Conservation (phyloP, 2,113 vertebrate genomes). For the Athene cunicularia region DNA sequence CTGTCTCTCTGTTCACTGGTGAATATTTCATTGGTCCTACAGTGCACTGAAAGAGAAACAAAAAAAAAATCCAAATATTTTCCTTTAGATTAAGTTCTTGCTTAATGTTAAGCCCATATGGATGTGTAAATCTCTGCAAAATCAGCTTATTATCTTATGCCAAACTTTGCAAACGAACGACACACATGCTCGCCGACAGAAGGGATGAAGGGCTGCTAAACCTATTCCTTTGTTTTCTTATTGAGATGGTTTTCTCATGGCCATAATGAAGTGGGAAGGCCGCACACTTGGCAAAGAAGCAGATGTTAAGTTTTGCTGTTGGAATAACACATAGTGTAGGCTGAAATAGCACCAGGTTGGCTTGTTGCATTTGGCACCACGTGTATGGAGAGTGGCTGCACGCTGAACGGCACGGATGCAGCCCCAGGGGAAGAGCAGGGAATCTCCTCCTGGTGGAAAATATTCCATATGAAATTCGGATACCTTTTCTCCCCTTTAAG, state of each 20-base stretch:
- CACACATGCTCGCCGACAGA: not conserved
- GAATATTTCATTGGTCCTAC: not conserved
- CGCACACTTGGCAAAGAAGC: not conserved
- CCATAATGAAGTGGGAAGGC: not conserved
- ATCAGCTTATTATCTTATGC: not conserved
- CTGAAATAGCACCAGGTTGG: not conserved
- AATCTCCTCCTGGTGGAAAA: not conserved
- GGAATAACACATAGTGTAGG: not conserved
- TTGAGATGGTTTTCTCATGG: not conserved
- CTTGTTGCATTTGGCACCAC: not conserved
- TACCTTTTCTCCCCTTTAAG: rapidly evolving
- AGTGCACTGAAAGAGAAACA: not conserved
- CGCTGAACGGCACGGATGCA: rapidly evolving
- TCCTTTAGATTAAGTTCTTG: not conserved
- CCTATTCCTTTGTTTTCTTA: not conserved
- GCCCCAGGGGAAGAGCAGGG: not conserved
- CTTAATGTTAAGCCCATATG: not conserved
- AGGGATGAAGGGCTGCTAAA: not conserved
- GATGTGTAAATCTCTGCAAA: not conserved
- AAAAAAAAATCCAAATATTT: not conserved
- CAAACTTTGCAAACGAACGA: not conserved
- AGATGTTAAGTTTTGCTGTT: not conserved
- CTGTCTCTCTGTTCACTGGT: not conserved
- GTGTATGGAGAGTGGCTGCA: rapidly evolving
- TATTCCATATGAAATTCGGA: rapidly evolving